Conservation (phyloP, 2,797 vertebrate species). For the Phaenicophaeus curvirostris region DNA sequence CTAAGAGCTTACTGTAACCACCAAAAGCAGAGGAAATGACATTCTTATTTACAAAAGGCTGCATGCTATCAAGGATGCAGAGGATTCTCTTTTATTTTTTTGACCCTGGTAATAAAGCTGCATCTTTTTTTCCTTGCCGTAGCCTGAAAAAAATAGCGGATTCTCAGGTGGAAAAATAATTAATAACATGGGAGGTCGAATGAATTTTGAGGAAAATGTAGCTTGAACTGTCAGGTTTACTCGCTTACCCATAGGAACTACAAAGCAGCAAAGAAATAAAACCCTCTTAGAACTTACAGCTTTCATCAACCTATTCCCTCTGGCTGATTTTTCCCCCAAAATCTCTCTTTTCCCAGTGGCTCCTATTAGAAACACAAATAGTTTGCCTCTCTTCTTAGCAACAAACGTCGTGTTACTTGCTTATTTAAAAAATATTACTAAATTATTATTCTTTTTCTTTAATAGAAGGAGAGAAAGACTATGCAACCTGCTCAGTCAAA, state of each 20-base stretch:
- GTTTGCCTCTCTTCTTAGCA: background rate
- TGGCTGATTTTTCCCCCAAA: background rate
- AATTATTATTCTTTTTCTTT: background rate
- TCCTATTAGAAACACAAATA: conserved; percentile 56
- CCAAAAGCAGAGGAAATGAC: background rate
- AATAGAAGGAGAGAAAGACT: background rate
- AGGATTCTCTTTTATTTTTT: background rate
- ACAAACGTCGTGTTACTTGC: background rate
- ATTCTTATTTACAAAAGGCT: background rate
- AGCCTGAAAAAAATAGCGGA: conserved; percentile 57
- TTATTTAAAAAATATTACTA: background rate
- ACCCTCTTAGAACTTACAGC: conserved; percentile 12
- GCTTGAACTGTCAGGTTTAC: conserved; percentile 66
- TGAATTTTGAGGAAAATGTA: conserved; percentile 57
- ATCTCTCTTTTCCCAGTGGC: conserved; percentile 22
- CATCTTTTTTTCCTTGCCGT: background rate
- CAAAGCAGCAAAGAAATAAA: conserved; percentile 61
- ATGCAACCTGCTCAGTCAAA: background rate
- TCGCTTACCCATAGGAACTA: conserved; percentile 58
- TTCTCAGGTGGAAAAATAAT: conserved; percentile 67
- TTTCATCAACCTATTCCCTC: conserved; percentile 51
- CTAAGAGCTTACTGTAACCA: background rate
- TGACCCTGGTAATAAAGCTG: conserved; percentile 8
- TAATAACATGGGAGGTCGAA: conserved; percentile 49
- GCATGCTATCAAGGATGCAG: background rate